These are phyloP conservation scores for Aegotheles bennettii DNA, from an alignment of 2,113 vertebrate genomes.

Conservation along the genomic window DNA sequence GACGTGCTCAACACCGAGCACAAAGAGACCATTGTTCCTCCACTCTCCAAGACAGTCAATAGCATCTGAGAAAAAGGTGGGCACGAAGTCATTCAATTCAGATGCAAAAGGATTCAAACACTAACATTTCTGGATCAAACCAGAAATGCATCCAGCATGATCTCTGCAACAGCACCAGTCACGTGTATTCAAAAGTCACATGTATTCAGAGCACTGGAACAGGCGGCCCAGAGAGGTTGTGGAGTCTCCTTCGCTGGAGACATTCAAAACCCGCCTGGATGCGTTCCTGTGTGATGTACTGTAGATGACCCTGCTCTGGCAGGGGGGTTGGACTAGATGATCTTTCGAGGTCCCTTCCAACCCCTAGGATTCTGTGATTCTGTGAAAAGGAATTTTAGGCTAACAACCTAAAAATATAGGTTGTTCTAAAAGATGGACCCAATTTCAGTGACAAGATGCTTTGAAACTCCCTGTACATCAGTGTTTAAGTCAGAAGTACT, in stretches of 20 bases:
- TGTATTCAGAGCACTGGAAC: too few species aligned
- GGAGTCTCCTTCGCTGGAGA: too few species aligned
- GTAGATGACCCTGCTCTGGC: too few species aligned
- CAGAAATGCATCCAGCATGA: neutral
- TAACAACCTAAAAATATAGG: neutral
- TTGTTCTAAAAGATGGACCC: too few species aligned
- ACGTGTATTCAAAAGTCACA: neutral
- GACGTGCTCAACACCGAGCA: neutral
- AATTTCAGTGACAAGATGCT: too few species aligned
- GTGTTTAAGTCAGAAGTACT: neutral
- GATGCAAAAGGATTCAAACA: neutral
- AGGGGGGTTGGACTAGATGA: too few species aligned
- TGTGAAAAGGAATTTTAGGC: neutral
- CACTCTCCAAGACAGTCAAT: neutral
- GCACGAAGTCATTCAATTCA: neutral
- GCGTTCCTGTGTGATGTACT: too few species aligned
- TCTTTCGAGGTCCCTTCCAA: too few species aligned
- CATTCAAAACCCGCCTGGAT: too few species aligned
- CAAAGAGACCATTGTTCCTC: neutral
- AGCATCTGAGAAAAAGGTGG: constrained; percentile 13
- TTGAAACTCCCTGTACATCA: too few species aligned
- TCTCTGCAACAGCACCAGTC: neutral
- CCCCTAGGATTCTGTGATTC: too few species aligned
- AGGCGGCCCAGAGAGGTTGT: too few species aligned
- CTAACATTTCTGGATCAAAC: neutral